phyloP scores from a whole-genome alignment of 2,113 vertebrate species.

The Fulmarus glacialis region DNA sequence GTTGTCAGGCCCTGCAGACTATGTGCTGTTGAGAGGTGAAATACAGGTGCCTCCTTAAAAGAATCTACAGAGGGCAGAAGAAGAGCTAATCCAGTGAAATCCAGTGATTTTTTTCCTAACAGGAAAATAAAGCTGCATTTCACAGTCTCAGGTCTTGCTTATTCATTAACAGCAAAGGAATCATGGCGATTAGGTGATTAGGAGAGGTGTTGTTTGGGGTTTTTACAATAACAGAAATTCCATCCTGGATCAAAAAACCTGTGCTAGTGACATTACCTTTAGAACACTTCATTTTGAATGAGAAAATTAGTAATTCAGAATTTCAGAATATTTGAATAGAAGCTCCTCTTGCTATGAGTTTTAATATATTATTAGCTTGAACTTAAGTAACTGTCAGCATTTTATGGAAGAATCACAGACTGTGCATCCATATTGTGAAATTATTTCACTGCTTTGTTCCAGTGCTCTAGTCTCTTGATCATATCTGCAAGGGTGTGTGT shows the following conservation, averaged over 20 bases:
- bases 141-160: background rate
- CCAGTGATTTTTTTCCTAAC: background rate
- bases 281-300: background rate
- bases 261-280: background rate
- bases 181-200: background rate
- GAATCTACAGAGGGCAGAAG: background rate
- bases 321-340: background rate
- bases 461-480: background rate
- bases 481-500: background rate
- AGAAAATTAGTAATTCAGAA: background rate
- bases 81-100: background rate
- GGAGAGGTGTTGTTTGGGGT: background rate
- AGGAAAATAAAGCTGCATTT: background rate
- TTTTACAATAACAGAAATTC: background rate
- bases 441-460: background rate
- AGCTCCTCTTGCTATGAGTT: background rate
- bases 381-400: background rate
- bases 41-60: background rate
- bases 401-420: background rate
- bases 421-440: background rate
- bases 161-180: background rate
- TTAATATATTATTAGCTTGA: background rate
- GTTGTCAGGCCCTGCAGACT: background rate
- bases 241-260: background rate
- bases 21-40: background rate